Base-by-base conservation (phyloP, 1,140 invertebrate genomes). In the Sitophilus oryzae region DNA sequence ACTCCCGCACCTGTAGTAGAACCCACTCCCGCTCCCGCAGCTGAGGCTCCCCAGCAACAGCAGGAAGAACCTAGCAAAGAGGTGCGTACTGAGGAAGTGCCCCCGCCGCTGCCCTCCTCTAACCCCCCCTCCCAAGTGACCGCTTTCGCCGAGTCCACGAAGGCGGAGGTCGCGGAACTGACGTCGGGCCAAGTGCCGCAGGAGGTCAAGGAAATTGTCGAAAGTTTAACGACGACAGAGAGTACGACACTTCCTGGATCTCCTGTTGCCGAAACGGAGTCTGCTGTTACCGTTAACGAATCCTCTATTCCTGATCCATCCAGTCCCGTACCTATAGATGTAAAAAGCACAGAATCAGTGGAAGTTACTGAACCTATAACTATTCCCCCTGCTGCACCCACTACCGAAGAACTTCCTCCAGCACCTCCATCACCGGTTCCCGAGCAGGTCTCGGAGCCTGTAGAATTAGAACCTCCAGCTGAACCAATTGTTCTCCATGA, bases 81-180 rank as follows among this genome's bases (percentile, higher is more conserved):
- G 70, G 70, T 71, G 70, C 67, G 70, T 71, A 71, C 43, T 52
- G 70, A 70, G 58, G 70, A 71, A 63, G 59, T 70, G 52, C 70
- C 69, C 51, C 70, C 70, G 16, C 70, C 70, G 47, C 66, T 72
- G 45, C 70, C 70, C 22, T 65, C 68, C 64, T 70, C 70, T 22
- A 70, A 71, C 51, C 70, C 70, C 36, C 70, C 70, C 20, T 66
- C 62, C 54, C 63, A 66, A 59, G 66, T 72, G 58, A 69, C 66
- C 58, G 70, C 66, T 19, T 71, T 71, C 45, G 69, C 69, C 53
- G 70, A 72, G 55, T 69, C 69, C 25, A 70, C 67, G 21, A 71
- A 70, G 60, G 69, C 66, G 25, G 67, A 67, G 40, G 45, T 51
- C 22, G 23, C 52, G n/a, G n/a, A n/a, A 22, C 22, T 57, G 46